Percentiles rank a stretch among this genome's conserved stretches.
Conservation (phyloP, 1,140 invertebrate species). For the Drosophila virilis region DNA sequence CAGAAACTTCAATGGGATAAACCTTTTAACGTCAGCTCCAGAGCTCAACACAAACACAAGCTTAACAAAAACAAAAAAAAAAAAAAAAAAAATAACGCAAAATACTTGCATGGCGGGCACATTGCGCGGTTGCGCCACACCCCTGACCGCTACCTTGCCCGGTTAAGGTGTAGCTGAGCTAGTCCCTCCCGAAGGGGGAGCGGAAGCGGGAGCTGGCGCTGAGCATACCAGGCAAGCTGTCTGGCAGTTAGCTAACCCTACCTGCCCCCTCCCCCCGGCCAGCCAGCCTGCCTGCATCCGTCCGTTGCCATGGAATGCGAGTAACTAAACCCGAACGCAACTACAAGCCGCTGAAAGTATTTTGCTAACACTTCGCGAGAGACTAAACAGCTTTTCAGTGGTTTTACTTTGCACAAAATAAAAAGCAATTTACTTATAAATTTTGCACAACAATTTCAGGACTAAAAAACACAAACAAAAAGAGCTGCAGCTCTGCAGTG, state of each 20-base stretch:
- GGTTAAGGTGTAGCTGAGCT: background rate
- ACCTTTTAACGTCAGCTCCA: slow-evolving; percentile 40
- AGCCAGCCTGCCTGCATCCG: background rate
- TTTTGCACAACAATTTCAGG: slow-evolving; percentile 54
- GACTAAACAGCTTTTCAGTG: slow-evolving; percentile 52
- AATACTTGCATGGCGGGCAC: slow-evolving; percentile 30
- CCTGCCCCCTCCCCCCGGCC: background rate
- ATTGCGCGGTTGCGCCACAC: slow-evolving; percentile 26
- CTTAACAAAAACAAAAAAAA: slow-evolving; percentile 1
- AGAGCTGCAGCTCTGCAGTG: background rate
- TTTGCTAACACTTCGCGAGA: slow-evolving; percentile 55
- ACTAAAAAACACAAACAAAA: slow-evolving; percentile 1
- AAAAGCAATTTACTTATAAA: slow-evolving; percentile 59
- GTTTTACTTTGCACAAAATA: slow-evolving; percentile 50
- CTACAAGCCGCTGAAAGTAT: slow-evolving; percentile 45
- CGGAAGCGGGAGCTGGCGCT: too few species aligned
- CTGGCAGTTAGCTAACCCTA: slow-evolving; percentile 8
- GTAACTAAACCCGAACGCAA: background rate
- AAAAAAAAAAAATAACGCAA: slow-evolving; percentile 12
- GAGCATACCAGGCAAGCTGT: background rate
- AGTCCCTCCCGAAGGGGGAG: too few species aligned
- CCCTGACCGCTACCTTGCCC: background rate
- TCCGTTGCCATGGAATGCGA: background rate
- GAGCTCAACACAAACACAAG: slow-evolving; percentile 28
- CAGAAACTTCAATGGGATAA: slow-evolving; percentile 42